Base-by-base conservation (phyloP, 2,113 vertebrate species). In the Dromiciops gliroides region DNA sequence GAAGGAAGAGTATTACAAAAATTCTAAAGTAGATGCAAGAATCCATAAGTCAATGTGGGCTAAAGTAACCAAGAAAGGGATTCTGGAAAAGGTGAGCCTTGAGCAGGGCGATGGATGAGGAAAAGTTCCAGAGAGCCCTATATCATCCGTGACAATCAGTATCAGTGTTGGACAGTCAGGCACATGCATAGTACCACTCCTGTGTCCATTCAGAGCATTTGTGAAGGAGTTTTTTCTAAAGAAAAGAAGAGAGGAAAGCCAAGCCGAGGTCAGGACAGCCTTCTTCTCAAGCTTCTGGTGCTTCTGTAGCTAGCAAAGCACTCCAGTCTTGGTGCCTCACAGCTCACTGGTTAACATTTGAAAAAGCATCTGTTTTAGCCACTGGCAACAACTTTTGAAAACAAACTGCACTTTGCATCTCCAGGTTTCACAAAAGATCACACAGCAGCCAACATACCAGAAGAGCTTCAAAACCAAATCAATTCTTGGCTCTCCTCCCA, bases 381-480 rank as follows among this genome's bases (percentile, higher is more conserved):
- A 24, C 48, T 0, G 44, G 93, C 91, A 92, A 92, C 25, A 24
- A 56, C 14, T 48, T 93, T 49, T 22, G 51, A 56, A 51, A 95
- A 67, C 52, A 31, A 93, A 19, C 48, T 47, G 0, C 1, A 2
- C 47, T 26, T 88, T 53, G 89, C 0, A 0, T 19, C 89, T 89
- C 50, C 91, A 48, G 50, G 0, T 26, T 90, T 92, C 67, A 49
- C 95, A 93, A 91, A 50, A 96, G 53, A 89, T 94, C 94, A 60
- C 52, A 67, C 92, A 56, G 52, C 92, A 91, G 94, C 93, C 97
- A 83, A 0, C 16, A 90, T 90, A 37, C 11, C 91, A 92, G 83
- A 23, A 67, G 0, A 93, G 91, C 95, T 95, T 91, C 97, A 96
- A 95, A 95, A 95, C 93, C 83, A 97, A 91, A 95, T 95, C 94